Conservation (phyloP, 2,888 invertebrate genomes). For the Aphrophora alni region DNA sequence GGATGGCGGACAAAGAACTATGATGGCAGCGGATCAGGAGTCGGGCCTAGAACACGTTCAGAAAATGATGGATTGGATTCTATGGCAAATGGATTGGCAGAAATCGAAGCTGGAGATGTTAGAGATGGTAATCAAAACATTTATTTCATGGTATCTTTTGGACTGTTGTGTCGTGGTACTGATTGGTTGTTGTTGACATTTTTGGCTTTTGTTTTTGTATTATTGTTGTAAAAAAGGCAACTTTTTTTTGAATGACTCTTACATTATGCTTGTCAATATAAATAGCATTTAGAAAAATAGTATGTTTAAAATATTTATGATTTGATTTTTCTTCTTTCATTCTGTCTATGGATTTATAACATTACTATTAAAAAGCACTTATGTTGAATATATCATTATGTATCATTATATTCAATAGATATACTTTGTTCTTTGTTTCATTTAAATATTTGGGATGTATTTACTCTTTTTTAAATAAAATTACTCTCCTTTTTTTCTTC, state of each 20-base stretch:
- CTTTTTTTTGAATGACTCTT: not conserved
- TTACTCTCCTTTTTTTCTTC: no score
- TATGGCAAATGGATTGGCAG: conserved; percentile 81
- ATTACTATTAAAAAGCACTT: no score
- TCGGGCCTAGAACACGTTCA: conserved; percentile 74
- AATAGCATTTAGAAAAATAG: not conserved
- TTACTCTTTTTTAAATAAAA: no score
- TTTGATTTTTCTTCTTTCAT: not conserved
- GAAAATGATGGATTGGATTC: conserved; percentile 92
- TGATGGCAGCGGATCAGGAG: conserved; percentile 47
- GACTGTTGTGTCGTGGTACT: conserved; percentile 17
- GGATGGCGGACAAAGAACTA: conserved; percentile 76
- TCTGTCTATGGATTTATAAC: not conserved
- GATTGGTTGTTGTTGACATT: not conserved
- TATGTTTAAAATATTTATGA: not conserved
- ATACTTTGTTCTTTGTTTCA: no score
- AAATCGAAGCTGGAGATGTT: conserved; percentile 93
- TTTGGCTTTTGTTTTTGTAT: not conserved
- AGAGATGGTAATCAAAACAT: conserved; percentile 76
- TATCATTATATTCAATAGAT: no score
- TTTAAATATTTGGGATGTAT: no score
- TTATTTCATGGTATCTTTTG: not conserved
- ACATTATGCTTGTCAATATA: not conserved
- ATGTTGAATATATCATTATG: no score
- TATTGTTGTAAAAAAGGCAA: not conserved